phyloP scores from a whole-genome alignment of 2,888 invertebrate genomes.

The Matsumyia berberina region DNA sequence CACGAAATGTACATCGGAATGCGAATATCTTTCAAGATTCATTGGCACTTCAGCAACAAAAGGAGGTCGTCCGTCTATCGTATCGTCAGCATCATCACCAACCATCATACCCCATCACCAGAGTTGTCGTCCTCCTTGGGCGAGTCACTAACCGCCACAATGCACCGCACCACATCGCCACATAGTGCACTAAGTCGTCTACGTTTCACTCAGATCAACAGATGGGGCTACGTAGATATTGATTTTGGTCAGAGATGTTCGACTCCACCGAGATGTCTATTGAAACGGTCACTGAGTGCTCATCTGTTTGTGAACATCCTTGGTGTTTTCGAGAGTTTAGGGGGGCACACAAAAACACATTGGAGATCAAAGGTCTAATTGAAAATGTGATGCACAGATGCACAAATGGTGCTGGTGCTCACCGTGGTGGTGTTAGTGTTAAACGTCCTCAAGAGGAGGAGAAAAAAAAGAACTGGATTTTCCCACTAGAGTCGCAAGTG shows the following conservation, averaged over 20 bases:
- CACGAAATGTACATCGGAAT: slow-evolving; percentile 38
- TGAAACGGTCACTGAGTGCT: slow-evolving; percentile 54
- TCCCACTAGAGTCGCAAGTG: slow-evolving; percentile 36
- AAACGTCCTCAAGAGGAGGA: slow-evolving; percentile 38
- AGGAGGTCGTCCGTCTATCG: slow-evolving; percentile 37
- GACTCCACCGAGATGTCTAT: slow-evolving; percentile 27
- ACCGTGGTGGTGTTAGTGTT: slow-evolving; percentile 15
- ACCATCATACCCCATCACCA: slow-evolving; percentile 30
- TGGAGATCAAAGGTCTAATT: slow-evolving; percentile 82
- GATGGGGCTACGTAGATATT: slow-evolving; percentile 42
- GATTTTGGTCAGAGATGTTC: slow-evolving; percentile 47
- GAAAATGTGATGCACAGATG: slow-evolving; percentile 79
- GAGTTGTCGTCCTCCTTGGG: slow-evolving; percentile 32
- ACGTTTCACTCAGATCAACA: slow-evolving; percentile 41
- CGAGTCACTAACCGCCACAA: slow-evolving; percentile 45
- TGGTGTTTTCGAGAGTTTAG: slow-evolving; percentile 38
- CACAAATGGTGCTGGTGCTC: slow-evolving; percentile 44
- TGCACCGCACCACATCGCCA: slow-evolving; percentile 8
- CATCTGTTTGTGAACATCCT: slow-evolving; percentile 54
- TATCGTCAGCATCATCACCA: slow-evolving; percentile 37
- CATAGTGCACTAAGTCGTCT: slow-evolving; percentile 33
- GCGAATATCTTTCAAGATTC: slow-evolving; percentile 50
- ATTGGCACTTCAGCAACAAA: slow-evolving; percentile 46
- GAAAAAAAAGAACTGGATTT: slow-evolving; percentile 53
- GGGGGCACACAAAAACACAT: slow-evolving; percentile 50